Base-by-base conservation (phyloP, 2,888 invertebrate genomes). In the Anoplius nigerrimus region DNA sequence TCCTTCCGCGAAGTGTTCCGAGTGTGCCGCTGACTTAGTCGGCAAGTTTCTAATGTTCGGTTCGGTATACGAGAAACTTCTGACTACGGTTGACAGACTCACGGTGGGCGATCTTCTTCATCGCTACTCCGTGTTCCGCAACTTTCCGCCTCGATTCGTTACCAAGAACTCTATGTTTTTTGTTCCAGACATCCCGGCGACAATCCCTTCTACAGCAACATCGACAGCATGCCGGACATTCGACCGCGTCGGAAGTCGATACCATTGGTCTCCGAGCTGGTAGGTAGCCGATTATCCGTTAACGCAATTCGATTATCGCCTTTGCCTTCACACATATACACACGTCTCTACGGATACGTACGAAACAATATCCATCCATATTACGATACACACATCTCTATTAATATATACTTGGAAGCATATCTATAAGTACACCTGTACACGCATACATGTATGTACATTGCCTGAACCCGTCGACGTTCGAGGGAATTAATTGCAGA, bases 141-240 rank as follows among this genome's bases (percentile, higher is more conserved):
- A 8, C 34, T 34, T 34, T 34, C 20, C 15, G 3, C 11, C 24
- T 56, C 24, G n/a, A n/a, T n/a, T n/a, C n/a, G n/a, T n/a, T n/a
- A n/a, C n/a, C n/a, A n/a, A n/a, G n/a, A n/a, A n/a, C n/a, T n/a
- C n/a, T n/a, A n/a, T n/a, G n/a, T n/a, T n/a, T 20, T 62, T 78
- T 84, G 79, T 90, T 90, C 16, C 91, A 95, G 95, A 81, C 96
- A 96, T 87, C 95, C 97, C 20, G 95, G 97, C 80, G 97, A 98
- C 90, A 98, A 98, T 91, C 97, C 98, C 11, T 99, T 99, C 92
- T 99, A 99, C 93, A 98, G 98, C 90, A 98, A 97, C 90, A 99
- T 99, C 91, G 99, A 99, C 93, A 99, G 98, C 88, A 98, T 98
- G 97, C 99, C 99, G 59, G 98, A 99, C 90, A 98, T 99, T 90